These are phyloP conservation scores for Diplogasteroides magnus DNA, from an alignment of 1,140 invertebrate genomes.

Conservation along the genomic window DNA sequence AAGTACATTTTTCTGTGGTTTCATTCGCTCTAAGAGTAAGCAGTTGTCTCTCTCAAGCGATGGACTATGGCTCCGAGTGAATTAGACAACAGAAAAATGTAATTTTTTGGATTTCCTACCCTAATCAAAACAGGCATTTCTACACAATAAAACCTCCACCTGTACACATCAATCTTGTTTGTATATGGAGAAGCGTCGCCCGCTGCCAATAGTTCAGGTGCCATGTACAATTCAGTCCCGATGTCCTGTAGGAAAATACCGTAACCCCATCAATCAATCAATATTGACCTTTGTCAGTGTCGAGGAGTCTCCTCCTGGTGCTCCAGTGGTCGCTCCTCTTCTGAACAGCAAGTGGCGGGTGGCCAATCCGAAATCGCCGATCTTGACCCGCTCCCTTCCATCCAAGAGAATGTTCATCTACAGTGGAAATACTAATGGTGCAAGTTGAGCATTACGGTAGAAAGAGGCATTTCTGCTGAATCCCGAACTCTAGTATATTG, in stretches of 20 bases:
- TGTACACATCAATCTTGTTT: conserved; percentile 86
- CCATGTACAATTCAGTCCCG: conserved; percentile 86
- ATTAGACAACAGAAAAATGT: too few relatives aligned
- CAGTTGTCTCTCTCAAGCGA: too few relatives aligned
- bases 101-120: too few relatives aligned
- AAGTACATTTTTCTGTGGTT: too few relatives aligned
- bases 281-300: not conserved
- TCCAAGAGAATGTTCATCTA: conserved; percentile 97
- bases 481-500: too few relatives aligned
- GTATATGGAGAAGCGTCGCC: conserved; percentile 63
- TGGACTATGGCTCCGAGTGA: too few relatives aligned
- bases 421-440: conserved; percentile 59
- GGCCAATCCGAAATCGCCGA: conserved; percentile 92
- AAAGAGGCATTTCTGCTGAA: too few relatives aligned
- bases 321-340: not conserved
- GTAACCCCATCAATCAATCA: not conserved
- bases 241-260: conserved; percentile 68
- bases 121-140: too few relatives aligned
- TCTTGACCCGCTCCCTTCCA: conserved; percentile 89
- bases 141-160: conserved; percentile 1
- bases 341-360: conserved; percentile 64
- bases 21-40: too few relatives aligned
- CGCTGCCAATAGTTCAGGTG: conserved; percentile 75
- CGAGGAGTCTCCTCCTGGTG: not conserved
- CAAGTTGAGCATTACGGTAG: too few relatives aligned